A percentile compares a stretch with the other conserved stretches of the same genome.
phyloP scores from a whole-genome alignment of 2,888 invertebrate species.

The Cremastinae sp. region DNA sequence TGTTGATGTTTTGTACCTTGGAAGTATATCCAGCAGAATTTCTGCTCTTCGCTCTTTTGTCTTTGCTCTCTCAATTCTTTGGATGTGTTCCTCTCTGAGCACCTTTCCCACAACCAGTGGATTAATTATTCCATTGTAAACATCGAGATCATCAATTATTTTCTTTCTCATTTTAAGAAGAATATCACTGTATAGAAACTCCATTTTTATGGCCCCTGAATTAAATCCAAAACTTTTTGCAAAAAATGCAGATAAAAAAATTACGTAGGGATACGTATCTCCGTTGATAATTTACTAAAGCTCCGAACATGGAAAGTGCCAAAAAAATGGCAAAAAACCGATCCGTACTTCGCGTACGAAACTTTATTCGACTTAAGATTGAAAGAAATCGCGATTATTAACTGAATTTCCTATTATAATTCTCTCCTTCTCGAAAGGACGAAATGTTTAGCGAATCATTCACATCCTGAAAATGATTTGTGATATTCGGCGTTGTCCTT shows the following conservation, averaged over 20 bases:
- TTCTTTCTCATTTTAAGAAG: constrained; percentile 63
- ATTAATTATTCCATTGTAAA: constrained; percentile 72
- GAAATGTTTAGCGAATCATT: too few species aligned
- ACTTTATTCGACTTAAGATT: too few species aligned
- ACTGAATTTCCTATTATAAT: too few species aligned
- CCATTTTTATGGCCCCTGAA: constrained; percentile 65
- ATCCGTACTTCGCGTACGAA: too few species aligned
- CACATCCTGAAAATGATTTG: too few species aligned
- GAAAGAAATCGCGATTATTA: too few species aligned
- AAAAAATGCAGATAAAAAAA: constrained; percentile 4
- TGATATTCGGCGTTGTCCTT: constrained; percentile 52
- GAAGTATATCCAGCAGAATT: constrained; percentile 73
- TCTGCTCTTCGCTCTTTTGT: constrained; percentile 67
- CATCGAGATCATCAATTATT: constrained; percentile 73
- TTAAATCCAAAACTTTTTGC: background rate
- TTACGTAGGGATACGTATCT: too few species aligned
- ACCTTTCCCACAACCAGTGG: constrained; percentile 69
- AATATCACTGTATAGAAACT: constrained; percentile 69
- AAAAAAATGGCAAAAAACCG: too few species aligned
- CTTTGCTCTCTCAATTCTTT: constrained; percentile 64
- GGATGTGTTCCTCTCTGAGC: constrained; percentile 70
- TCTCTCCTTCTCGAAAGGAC: too few species aligned
- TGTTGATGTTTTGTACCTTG: constrained; percentile 67
- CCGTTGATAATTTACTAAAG: too few species aligned
- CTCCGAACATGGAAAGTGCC: too few species aligned